phyloP scores from a whole-genome alignment of 2,113 vertebrate species.

The Caloenas nicobarica region DNA sequence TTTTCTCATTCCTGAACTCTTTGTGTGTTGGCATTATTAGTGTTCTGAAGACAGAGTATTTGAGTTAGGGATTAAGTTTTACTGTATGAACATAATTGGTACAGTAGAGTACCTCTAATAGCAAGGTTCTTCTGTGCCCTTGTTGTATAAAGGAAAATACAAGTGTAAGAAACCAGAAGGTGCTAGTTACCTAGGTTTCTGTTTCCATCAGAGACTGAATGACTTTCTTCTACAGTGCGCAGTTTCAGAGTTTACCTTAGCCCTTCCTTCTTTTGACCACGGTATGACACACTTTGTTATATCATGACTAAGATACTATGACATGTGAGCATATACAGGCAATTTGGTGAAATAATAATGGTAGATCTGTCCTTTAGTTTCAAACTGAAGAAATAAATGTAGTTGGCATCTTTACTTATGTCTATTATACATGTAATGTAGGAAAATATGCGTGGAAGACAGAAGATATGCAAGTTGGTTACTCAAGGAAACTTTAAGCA shows the following conservation, averaged over 20 bases:
- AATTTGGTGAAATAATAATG: background rate
- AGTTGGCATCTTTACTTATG: background rate
- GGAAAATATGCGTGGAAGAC: background rate
- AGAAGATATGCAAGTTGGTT: background rate
- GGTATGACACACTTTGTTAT: background rate
- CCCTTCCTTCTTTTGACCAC: background rate
- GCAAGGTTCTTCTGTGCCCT: background rate
- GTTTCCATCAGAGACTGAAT: background rate
- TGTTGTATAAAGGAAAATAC: background rate
- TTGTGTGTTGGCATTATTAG: background rate
- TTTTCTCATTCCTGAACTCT: background rate
- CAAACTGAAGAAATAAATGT: background rate
- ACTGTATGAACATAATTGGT: background rate
- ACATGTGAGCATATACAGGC: background rate
- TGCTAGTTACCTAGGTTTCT: background rate
- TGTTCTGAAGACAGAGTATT: background rate
- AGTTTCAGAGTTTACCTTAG: background rate
- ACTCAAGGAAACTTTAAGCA: background rate
- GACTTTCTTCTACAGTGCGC: background rate
- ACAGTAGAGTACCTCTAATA: background rate
- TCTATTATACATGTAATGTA: background rate
- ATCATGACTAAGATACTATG: background rate
- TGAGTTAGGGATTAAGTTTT: background rate
- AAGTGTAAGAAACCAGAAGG: background rate
- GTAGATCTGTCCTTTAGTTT: background rate